Evolutionary conservation across 2,113 vertebrate species (phyloP).

Genomic region (Amblyornis subalaris): DNA sequence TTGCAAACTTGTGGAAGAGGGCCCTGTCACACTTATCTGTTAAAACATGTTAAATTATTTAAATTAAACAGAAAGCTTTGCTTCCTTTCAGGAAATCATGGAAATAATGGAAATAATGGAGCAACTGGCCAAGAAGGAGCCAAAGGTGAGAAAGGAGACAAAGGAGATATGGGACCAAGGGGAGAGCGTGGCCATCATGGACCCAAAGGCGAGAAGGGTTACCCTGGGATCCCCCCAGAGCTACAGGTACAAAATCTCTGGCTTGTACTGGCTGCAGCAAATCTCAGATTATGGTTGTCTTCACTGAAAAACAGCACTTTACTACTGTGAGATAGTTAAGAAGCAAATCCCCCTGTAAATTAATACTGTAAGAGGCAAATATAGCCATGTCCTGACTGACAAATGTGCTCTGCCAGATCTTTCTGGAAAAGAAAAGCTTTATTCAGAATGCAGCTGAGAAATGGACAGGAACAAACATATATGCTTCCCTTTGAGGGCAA

Average conservation of each 20-base stretch:
- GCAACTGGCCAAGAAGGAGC: constrained; percentile 77
- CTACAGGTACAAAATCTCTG: constrained; percentile 71
- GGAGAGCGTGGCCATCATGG: constrained; percentile 78
- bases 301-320: neutral
- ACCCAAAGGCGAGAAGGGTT: constrained; percentile 80
- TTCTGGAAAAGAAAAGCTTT: neutral
- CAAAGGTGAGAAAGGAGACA: constrained; percentile 82
- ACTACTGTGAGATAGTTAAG: neutral
- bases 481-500: neutral
- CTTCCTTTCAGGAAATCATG: constrained; percentile 76
- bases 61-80: neutral
- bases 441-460: neutral
- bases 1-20: neutral
- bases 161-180: constrained; percentile 77
- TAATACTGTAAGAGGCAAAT: neutral
- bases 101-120: constrained; percentile 84
- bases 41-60: neutral
- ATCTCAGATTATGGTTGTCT: neutral
- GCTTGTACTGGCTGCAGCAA: neutral
- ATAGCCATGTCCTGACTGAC: neutral
- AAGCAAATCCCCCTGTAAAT: neutral
- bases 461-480: neutral
- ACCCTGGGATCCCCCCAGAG: constrained; percentile 78
- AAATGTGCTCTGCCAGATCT: neutral
- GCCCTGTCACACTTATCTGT: neutral